phyloP scores from a whole-genome alignment of 2,797 vertebrate genomes.

The Sebastes dallii region DNA sequence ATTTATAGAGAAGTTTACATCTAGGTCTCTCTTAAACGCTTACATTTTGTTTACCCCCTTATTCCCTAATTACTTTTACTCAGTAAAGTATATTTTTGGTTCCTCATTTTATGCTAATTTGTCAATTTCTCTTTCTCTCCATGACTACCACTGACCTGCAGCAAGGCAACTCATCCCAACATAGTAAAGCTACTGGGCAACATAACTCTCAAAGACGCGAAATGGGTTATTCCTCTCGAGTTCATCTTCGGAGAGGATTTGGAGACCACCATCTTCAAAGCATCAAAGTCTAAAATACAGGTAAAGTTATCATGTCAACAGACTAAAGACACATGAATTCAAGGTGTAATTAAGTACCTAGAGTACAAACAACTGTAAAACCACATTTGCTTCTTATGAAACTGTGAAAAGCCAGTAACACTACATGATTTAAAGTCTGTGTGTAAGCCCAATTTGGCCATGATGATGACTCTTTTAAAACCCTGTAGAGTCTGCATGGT shows the following conservation, averaged over 20 bases:
- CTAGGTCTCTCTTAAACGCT: not conserved
- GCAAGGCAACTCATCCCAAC: slow-evolving; percentile 75
- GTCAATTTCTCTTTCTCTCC: not conserved
- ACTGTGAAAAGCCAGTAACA: not conserved
- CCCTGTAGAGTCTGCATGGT: not conserved
- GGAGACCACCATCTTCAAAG: slow-evolving; percentile 81
- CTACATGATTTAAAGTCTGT: not conserved
- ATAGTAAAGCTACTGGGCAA: slow-evolving; percentile 81
- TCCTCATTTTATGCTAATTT: not conserved
- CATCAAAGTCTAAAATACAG: slow-evolving; percentile 77
- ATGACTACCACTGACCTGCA: slow-evolving; percentile 23
- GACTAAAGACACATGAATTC: not conserved
- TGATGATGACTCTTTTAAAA: not conserved
- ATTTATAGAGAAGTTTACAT: not conserved
- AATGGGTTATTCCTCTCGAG: slow-evolving; percentile 83
- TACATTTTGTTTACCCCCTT: not conserved
- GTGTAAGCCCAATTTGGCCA: not conserved
- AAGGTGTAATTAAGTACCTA: not conserved
- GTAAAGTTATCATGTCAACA: slow-evolving; percentile 36
- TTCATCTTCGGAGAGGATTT: slow-evolving; percentile 83
- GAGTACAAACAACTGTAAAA: not conserved
- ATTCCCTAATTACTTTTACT: not conserved
- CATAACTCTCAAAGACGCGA: slow-evolving; percentile 63
- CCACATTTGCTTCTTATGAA: not conserved
- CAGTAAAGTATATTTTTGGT: not conserved